Base-by-base conservation (phyloP, 2,888 invertebrate genomes). In the Eucriotettix oculatus region DNA sequence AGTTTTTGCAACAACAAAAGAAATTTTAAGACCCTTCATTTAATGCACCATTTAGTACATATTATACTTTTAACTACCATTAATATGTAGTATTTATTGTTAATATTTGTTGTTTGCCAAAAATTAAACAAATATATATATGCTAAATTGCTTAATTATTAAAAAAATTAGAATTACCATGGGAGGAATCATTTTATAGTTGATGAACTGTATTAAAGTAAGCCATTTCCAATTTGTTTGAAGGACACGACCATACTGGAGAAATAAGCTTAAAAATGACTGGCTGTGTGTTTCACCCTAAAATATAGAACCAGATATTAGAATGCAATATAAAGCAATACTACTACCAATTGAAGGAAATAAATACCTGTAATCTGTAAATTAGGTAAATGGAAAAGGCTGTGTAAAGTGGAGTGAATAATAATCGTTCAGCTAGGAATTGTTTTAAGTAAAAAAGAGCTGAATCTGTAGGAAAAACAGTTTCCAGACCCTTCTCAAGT, bases 141-240 rank as follows among this genome's bases (percentile, higher is more conserved):
- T 29, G 7, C 29, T 29, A 29, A 29, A 29, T 29, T 29, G 29
- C 29, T 29, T 7, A 2, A 29, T 29, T 29, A 29, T 29, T 29
- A 29, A 29, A 29, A 7, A 29, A 29, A 29, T 29, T 29, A 5
- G 7, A 29, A 29, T 80, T 75, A 87, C 88, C 83, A 89, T 81
- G 61, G 88, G 85, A 17, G 90, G 90, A 9, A 90, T 82, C 67
- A 85, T 82, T 64, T 81, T 80, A 65, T 89, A 75, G 70, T 90
- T 90, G 17, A 90, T 74, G 62, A 85, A 79, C 66, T 89, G 87
- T 68, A 87, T 78, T 10, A 87, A 64, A 0, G 89, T 87, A 53
- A 90, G 72, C 75, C 85, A 89, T 69, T 83, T 85, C 83, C 87
- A 86, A 71, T 89, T 90, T 2, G 86, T 82, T 64, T 79, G 75